Percentiles rank a stretch among this genome's conserved stretches.
Conservation (phyloP, 2,888 invertebrate genomes). For the Troglohyphantes excavatus region DNA sequence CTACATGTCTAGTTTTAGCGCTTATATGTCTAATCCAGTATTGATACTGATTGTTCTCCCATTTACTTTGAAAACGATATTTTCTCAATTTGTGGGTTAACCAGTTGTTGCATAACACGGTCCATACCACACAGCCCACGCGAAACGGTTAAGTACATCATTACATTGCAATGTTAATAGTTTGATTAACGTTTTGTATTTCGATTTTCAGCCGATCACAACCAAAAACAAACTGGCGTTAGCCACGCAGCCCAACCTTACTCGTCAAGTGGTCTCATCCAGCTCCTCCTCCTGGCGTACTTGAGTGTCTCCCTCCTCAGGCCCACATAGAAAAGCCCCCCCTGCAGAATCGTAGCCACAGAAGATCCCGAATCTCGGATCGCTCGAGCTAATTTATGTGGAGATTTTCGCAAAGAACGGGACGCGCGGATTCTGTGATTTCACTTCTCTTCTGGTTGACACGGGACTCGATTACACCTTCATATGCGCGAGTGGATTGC, state of each 20-base stretch:
- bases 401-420: constrained; percentile 1
- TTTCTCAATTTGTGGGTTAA: too few species aligned
- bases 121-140: too few species aligned
- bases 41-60: too few species aligned
- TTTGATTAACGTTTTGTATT: too few species aligned
- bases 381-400: constrained; percentile 22
- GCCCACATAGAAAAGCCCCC: constrained; percentile 38
- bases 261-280: constrained; percentile 54
- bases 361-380: not conserved
- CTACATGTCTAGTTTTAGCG: too few species aligned
- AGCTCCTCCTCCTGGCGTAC: constrained; percentile 27
- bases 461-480: constrained; percentile 49
- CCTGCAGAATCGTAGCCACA: not conserved
- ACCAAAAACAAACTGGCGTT: constrained; percentile 60
- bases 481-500: constrained; percentile 10
- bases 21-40: too few species aligned
- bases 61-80: too few species aligned
- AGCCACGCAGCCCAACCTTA: constrained; percentile 41
- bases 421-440: constrained; percentile 53
- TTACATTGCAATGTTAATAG: too few species aligned
- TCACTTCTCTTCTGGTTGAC: constrained; percentile 15
- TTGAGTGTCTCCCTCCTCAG: constrained; percentile 34
- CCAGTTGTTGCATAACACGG: too few species aligned
- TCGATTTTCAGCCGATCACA: constrained; percentile 63
- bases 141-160: too few species aligned